A percentile compares a stretch with the other conserved stretches of the same genome.
Evolutionary conservation across 2,113 vertebrate genomes (phyloP).

Genomic region (Prolemur simus): DNA sequence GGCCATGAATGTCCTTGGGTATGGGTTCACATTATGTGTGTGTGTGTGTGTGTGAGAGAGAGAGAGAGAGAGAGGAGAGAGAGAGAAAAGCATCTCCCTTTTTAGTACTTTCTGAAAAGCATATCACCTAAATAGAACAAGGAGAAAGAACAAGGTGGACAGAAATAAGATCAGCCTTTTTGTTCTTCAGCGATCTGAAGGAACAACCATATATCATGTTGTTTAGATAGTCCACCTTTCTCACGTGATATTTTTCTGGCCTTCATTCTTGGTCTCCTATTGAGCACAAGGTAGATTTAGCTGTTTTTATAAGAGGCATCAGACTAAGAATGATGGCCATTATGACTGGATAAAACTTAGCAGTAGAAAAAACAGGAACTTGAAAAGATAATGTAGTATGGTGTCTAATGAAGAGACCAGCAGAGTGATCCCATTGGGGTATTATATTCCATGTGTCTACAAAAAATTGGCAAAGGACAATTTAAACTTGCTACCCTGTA

Average conservation of each 20-base stretch:
- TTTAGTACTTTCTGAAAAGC: background rate
- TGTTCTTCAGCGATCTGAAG: background rate
- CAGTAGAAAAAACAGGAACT: constrained; percentile 28
- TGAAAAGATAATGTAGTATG: background rate
- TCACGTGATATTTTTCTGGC: constrained; percentile 43
- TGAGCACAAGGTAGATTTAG: constrained; percentile 1
- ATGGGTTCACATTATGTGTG: background rate
- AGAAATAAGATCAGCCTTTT: background rate
- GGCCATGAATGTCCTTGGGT: background rate
- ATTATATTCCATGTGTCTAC: background rate
- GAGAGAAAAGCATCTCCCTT: background rate
- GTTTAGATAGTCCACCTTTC: constrained; percentile 43
- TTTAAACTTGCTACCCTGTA: background rate
- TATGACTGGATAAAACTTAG: background rate
- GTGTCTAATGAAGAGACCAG: background rate
- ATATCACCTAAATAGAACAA: background rate
- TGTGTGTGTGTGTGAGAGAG: background rate
- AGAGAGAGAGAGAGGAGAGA: background rate
- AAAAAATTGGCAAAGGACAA: background rate
- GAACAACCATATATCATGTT: background rate
- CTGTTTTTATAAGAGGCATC: background rate
- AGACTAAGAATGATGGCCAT: constrained; percentile 36
- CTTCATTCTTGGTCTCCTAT: background rate
- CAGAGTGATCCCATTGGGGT: background rate
- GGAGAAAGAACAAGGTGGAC: background rate